Conservation (phyloP, 2,797 vertebrate genomes). For the Dicrostonyx torquatus region DNA sequence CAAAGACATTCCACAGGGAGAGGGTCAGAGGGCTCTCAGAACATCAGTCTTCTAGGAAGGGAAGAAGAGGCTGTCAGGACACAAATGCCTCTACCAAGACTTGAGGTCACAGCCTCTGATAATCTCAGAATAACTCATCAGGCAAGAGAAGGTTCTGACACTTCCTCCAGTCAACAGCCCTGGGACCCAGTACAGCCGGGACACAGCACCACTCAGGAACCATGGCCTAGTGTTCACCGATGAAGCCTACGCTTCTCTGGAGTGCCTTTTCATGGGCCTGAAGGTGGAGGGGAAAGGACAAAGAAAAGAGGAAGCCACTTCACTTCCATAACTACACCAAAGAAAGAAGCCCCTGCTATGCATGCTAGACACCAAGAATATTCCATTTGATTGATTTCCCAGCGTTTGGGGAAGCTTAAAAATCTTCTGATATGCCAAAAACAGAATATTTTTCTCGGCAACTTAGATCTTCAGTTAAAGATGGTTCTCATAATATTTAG, state of each 20-base stretch:
- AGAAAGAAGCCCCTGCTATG: neutral
- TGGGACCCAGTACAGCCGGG: neutral
- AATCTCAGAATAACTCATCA: neutral
- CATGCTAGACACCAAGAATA: neutral
- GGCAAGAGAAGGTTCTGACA: neutral
- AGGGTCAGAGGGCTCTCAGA: slow-evolving; percentile 23
- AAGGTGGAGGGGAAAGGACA: neutral
- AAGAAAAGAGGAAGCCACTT: neutral
- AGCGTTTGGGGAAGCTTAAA: neutral
- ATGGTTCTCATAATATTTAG: neutral
- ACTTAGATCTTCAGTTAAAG: neutral
- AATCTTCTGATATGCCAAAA: neutral
- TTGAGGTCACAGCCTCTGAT: neutral
- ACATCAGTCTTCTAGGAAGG: neutral
- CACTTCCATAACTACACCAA: neutral
- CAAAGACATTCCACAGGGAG: neutral
- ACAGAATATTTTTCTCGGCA: neutral
- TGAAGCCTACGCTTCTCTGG: neutral
- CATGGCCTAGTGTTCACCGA: neutral
- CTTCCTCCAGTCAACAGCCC: neutral
- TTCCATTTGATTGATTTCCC: neutral
- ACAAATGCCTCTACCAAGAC: neutral
- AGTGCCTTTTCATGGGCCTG: neutral
- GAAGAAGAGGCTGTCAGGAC: neutral
- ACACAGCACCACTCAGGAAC: neutral